Evolutionary conservation across 1,140 invertebrate genomes (phyloP), one percentile per base, ranked within the genome.

Genomic region (Leptopilina clavipes): DNA sequence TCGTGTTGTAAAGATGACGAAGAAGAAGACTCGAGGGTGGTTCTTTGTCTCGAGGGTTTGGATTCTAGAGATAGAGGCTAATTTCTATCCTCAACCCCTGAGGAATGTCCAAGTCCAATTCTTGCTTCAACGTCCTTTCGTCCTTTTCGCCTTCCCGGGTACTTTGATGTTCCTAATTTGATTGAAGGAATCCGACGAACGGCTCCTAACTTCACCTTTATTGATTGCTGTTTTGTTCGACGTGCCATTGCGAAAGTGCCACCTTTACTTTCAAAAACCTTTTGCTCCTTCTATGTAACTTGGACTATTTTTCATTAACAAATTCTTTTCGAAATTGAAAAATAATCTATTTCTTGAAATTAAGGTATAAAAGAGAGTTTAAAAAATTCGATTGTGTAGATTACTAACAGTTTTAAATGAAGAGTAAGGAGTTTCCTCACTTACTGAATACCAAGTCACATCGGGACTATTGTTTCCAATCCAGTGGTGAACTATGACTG

Each of bases 131-230:
- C 81, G 79, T 74, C 82, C 80, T 85, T 84, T 81, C 83, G 79
- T 85, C 84, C 82, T 83, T 82, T 85, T 84, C 83, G 85, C 83
- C 81, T 88, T 83, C 81, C 83, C 83, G 83, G 83, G 79, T 85
- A 87, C 90, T 91, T 91, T 91, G 90, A 91, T 91, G 90, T 91
- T 86, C 86, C 88, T 90, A 91, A 90, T 90, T 91, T 90, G 89
- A 91, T 91, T 91, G 90, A 90, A 90, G 85, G 89, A 90, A 91
- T 90, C 86, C 86, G 81, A 82, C 86, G 86, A 89, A 86, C 87
- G 86, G 85, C 84, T 89, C 77, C 83, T 88, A 88, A 88, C 88
- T 87, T 90, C 85, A 85, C 87, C 87, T 87, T 89, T 90, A 90
- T 90, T 89, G 89, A 90, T 90, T 89, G 86, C 87, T 87, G 86